Evolutionary conservation across 2,113 vertebrate genomes (phyloP), one percentile per base, ranked within the genome.

Genomic region (Puma concolor): DNA sequence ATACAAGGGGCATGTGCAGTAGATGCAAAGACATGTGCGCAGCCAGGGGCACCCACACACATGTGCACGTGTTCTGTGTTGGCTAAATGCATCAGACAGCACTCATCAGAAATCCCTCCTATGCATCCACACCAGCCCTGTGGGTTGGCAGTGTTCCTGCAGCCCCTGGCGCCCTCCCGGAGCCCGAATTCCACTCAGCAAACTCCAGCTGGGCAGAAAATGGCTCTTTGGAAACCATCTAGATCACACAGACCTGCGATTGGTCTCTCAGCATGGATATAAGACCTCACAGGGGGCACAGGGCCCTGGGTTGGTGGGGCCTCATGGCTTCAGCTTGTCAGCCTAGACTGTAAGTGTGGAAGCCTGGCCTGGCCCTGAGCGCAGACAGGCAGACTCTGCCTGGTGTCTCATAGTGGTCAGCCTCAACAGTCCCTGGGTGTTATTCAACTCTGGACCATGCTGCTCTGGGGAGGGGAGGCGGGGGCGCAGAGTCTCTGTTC

Each of bases 171-270:
- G 16, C 89, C 64, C 67, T 33, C 57, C 38, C 50, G 74, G 44
- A 74, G 67, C 48, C 29, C 0, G 5, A 54, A 23, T 57, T 86
- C 72, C 44, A 38, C 48, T 85, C 25, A 36, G 50, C 41, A 69
- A 71, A 44, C 71, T 88, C 91, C 44, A 82, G 31, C 41, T 29
- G 81, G 77, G 91, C 23, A n/a, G 87, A 88, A 94, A 91, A 96
- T 94, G 87, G 69, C 36, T 91, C 87, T 54, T 77, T 69, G 57
- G 91, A 85, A 88, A 82, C 63, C 60, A 79, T 57, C 93, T 54
- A 76, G 67, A 74, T 17, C 50, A 54, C 16, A 54, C 6, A 79
- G 74, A 69, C 60, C 23, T 66, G 67, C 60, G 91, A n/a, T 44
- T 80, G 63, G 54, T 63, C 8, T 14, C 81, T 74, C n/a, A 21